Evolutionary conservation across 2,797 vertebrate genomes (phyloP), one percentile per base, ranked within the genome.

Genomic region (Sebastolobus altivelis): DNA sequence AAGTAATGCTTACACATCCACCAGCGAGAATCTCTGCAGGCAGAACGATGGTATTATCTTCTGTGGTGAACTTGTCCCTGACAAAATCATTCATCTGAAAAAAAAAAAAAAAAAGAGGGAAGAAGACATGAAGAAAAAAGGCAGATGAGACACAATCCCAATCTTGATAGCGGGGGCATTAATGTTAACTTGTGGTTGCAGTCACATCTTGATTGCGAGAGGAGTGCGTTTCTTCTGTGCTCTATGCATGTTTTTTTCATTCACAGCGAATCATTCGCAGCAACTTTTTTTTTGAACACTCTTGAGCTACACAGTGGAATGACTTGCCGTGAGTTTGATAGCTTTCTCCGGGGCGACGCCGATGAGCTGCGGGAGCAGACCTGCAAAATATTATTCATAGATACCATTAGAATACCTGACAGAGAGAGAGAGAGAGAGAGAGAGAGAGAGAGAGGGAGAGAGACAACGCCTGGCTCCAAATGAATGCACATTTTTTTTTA

Each of bases 271-370:
- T 93, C 87, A 68, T 43, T 85, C 62, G 22, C 31, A 77, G 67
- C 76, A 81, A 89, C 86, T 80, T 84, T 93, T 46, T 18, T 18
- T 46, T 80, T 40, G 43, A 86, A 84, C 83, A 86, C 79, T 82
- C 75, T 46, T 46, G 81, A 89, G 86, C 83, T 56, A 83, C 92
- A 89, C 84, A 88, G 81, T 75, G 79, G 94, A 95, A 94, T 92
- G 93, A 99, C 97, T 97, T 97, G 97, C 98, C 94, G 98, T 99
- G 93, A 99, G 96, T 94, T 99, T 99, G 96, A 99, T 99, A 91
- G 98, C 98, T 94, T 99, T 99, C 95, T 99, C 98, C 76, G 98
- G 98, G 93, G 98, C 98, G 87, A 99, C 98, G 80, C 98, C 98
- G 87, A 99, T 97, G 90, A 99, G 97, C 87, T 99, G 98, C 88